Conservation (phyloP, 30 jellyfish, hydroid and myxozoan genomes). For the Aurelia coerulea region DNA sequence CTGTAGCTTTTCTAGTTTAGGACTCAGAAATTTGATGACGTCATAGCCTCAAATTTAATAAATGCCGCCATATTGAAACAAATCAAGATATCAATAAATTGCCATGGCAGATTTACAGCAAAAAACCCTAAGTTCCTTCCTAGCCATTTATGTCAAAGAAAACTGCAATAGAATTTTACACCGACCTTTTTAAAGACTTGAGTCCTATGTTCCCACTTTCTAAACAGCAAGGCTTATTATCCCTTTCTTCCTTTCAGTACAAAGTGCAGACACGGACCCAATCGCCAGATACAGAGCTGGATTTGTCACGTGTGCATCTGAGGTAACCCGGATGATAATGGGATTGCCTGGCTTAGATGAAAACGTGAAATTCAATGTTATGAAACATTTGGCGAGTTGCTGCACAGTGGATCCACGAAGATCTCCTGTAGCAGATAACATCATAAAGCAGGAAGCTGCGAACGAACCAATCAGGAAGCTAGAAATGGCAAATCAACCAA, state of each 20-base stretch:
- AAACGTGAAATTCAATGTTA: conserved; percentile 66
- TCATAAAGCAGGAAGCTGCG: conserved; percentile 17
- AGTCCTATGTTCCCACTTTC: no score
- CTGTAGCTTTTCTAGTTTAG: no score
- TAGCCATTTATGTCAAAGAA: no score
- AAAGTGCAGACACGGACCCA: conserved; percentile 54
- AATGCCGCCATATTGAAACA: no score
- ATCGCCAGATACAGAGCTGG: conserved; percentile 77
- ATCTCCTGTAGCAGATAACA: not conserved
- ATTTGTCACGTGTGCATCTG: conserved; percentile 67
- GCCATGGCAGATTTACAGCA: no score
- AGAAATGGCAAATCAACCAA: not conserved
- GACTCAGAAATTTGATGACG: no score
- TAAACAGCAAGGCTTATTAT: no score
- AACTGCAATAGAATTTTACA: no score
- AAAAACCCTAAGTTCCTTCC: no score
- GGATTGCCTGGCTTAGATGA: conserved; percentile 81
- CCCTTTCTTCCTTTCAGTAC: conserved; percentile 30
- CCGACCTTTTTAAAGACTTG: no score
- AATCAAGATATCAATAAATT: no score
- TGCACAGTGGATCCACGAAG: conserved; percentile 51
- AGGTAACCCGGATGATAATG: conserved; percentile 58
- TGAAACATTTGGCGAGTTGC: conserved; percentile 69
- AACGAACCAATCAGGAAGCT: conserved; percentile 7
- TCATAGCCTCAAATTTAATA: no score